phyloP scores from a whole-genome alignment of 2,888 invertebrate genomes.

The Andrena haemorrhoa region DNA sequence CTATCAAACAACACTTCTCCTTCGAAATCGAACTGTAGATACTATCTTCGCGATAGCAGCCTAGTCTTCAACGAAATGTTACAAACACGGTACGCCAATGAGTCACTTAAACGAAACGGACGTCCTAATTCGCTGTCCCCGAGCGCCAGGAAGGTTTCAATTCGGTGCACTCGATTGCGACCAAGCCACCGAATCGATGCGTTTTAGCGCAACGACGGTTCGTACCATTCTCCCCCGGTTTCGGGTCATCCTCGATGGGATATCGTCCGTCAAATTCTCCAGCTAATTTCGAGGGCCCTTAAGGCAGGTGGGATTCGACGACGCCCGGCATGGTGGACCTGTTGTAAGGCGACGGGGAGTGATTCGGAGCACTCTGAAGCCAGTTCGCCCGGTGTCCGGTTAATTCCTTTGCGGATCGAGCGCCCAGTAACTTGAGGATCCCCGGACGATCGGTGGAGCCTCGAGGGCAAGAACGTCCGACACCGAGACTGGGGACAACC shows the following conservation, averaged over 20 bases:
- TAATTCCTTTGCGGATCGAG: no score
- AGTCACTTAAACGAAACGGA: neutral
- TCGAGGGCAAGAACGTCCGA: no score
- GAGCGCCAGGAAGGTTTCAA: slow-evolving; percentile 33
- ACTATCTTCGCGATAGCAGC: neutral
- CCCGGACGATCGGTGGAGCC: no score
- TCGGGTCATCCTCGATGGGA: neutral
- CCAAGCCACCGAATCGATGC: slow-evolving; percentile 15
- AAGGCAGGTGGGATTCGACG: slow-evolving; percentile 10
- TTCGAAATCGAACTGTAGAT: neutral
- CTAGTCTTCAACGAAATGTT: neutral
- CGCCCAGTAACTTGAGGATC: no score
- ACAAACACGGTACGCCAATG: neutral
- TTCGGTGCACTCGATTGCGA: slow-evolving; percentile 32
- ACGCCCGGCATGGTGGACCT: no score
- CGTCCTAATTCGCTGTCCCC: slow-evolving; percentile 13
- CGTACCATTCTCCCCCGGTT: neutral
- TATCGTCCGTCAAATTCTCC: neutral
- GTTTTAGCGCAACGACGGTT: slow-evolving; percentile 19
- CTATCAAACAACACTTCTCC: neutral
- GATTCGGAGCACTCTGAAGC: no score
- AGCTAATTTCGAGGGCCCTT: neutral
- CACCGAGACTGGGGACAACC: neutral
- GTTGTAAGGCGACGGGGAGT: no score
- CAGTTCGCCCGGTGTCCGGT: no score